Evolutionary conservation across 1,140 invertebrate genomes (phyloP), one percentile per base, ranked within the genome.

Genomic region (Aphelinus atriplicis): DNA sequence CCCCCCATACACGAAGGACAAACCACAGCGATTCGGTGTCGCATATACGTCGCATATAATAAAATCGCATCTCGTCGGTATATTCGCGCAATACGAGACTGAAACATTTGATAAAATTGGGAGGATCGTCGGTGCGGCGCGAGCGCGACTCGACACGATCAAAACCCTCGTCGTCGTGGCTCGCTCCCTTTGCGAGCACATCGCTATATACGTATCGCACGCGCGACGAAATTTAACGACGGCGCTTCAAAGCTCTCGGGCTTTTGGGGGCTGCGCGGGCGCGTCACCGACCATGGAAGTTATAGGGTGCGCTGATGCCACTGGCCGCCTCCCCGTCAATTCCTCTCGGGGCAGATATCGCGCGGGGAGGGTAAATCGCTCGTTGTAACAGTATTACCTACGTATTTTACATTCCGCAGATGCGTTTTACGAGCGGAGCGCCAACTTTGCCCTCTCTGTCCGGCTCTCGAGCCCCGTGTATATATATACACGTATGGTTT

Each of bases 321-420:
- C 63, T 64, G n/a, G 47, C 51, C 10, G 63, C 3, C 48, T 4
- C 9, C 26, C 6, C 6, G 7, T 42, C 47, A 3, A 47, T 50
- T n/a, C 2, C 63, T 57, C 56, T 57, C 4, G 56, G 3, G 56
- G 56, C 7, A 7, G 68, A 53, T 70, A 66, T 48, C 65, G n/a
- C 47, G 46, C 56, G n/a, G n/a, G 77, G 78, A 76, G 77, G 75
- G 70, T 80, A 78, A 76, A 80, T 80, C 77, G 80, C 78, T 79
- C 81, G 79, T 78, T 78, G 76, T 79, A 81, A 81, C 80, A 81
- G 81, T 81, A 83, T 83, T 84, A 82, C 80, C 79, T 82, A 82
- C 80, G 81, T 84, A 84, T 83, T 83, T 83, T 82, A 82, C 82
- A 84, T 83, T 83, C 81, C 78, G 81, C 82, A 82, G 82, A 83